Base-by-base conservation (phyloP, 2,113 vertebrate genomes). In the Asarcornis scutulata region DNA sequence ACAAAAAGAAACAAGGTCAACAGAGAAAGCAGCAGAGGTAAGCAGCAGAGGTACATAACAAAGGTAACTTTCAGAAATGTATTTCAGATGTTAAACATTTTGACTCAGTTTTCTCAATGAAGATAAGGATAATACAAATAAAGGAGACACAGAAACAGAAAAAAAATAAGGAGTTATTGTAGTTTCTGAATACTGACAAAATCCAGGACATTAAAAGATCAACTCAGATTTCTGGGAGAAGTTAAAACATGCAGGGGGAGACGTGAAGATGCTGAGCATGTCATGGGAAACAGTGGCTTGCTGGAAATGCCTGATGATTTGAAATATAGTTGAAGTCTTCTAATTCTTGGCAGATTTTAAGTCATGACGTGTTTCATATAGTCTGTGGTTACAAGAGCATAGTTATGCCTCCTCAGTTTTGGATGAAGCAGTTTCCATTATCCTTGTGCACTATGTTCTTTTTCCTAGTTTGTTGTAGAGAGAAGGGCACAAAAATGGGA, bases 1-100 rank as follows among this genome's bases (percentile, higher is more conserved):
- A 83, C 53, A 89, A 53, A 87, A 91, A 48, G 75, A 86, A 91
- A 89, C 3, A 4, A 95, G 80, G 75, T 93, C 74, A 89, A 73
- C 59, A n/a, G 84, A 89, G 82, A 94, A 93, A 82, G 62, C 27
- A 90, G 60, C n/a, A 71, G 46, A 71, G n/a, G n/a, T n/a, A n/a
- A n/a, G n/a, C n/a, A n/a, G n/a, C n/a, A n/a, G n/a, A n/a, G n/a
- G n/a, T n/a, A 77, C 18, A 11, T 52, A 42, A 62, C 80, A 92
- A 86, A 88, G 34, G 69, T 90, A 94, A 88, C 42, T 93, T 56
- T 75, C 34, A 89, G 50, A 85, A 79, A 83, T 52, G 25, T 32
- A 10, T 89, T 93, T 90, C 38, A 80, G 42, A 44, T 79, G 8
- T 59, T 88, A 71, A 86, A 78, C 1, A 1, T 72, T 88, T 90